Conservation (phyloP, 2,113 vertebrate genomes). For the Girardinichthys multiradiatus region DNA sequence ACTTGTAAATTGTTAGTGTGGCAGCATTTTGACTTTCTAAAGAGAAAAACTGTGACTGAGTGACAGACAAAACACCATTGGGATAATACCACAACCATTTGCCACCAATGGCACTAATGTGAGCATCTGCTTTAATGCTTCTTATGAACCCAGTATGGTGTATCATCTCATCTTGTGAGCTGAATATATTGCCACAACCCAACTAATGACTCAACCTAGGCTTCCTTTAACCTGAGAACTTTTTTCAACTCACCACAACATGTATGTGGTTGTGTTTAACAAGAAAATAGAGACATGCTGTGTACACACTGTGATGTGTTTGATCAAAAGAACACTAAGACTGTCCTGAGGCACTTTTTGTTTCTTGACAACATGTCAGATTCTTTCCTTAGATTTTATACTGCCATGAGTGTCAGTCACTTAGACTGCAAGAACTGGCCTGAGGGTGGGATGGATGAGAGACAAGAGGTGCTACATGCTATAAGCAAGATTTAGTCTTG, state of each 20-base stretch:
- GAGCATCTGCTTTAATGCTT: not conserved
- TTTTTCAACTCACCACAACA: not conserved
- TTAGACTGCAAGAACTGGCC: slow-evolving; percentile 35
- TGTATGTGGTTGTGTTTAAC: not conserved
- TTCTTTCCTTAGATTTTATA: slow-evolving; percentile 45
- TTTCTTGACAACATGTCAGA: slow-evolving; percentile 37
- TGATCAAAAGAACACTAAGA: slow-evolving; percentile 16
- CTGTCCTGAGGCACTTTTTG: slow-evolving; percentile 8
- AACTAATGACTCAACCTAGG: not conserved
- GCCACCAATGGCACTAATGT: not conserved
- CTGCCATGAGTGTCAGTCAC: slow-evolving; percentile 44
- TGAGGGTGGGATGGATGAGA: slow-evolving; percentile 50
- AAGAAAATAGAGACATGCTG: not conserved
- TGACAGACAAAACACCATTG: not conserved
- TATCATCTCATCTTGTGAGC: too few species aligned
- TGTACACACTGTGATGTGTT: not conserved
- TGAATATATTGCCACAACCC: too few species aligned
- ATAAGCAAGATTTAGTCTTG: slow-evolving; percentile 20
- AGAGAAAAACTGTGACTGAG: not conserved
- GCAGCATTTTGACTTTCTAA: too few species aligned
- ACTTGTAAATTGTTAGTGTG: too few species aligned
- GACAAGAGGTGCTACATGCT: slow-evolving; percentile 38
- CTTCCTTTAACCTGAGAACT: not conserved
- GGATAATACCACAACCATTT: not conserved
- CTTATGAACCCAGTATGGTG: not conserved